A percentile compares a stretch with the other conserved stretches of the same genome.
Evolutionary conservation across 2,888 invertebrate genomes (phyloP).

Genomic region (Calephelis perditalis): DNA sequence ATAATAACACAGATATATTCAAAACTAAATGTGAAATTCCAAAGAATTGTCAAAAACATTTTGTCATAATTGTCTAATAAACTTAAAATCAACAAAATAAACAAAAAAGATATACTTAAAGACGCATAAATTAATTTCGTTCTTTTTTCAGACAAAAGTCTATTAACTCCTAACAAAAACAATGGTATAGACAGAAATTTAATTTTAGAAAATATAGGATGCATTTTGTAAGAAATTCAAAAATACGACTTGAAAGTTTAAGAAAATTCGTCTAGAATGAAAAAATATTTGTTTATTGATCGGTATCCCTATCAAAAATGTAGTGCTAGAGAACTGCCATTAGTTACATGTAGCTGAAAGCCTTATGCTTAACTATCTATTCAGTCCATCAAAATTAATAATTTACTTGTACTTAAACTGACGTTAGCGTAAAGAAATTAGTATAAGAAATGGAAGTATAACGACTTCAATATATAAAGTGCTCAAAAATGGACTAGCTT

Average conservation of each 20-base stretch:
- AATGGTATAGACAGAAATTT: background rate
- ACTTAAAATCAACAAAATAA: background rate
- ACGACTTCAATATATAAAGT: background rate
- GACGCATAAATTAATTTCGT: background rate
- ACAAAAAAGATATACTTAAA: background rate
- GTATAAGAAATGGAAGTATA: background rate
- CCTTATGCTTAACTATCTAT: no score
- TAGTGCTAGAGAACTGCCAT: no score
- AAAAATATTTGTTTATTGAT: no score
- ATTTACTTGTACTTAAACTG: no score
- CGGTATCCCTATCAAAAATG: no score
- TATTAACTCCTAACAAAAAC: background rate
- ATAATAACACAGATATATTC: background rate
- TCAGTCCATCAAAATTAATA: no score
- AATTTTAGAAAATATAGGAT: background rate
- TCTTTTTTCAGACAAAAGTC: background rate
- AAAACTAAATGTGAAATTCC: background rate
- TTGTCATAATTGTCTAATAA: background rate
- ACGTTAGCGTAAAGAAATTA: no score
- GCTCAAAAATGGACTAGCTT: no score
- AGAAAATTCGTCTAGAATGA: no score
- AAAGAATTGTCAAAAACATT: background rate
- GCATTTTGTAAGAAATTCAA: background rate
- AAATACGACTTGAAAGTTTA: no score
- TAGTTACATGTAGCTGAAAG: no score